Conservation (phyloP, 2,888 invertebrate species). For the Synergus gifuensis region DNA sequence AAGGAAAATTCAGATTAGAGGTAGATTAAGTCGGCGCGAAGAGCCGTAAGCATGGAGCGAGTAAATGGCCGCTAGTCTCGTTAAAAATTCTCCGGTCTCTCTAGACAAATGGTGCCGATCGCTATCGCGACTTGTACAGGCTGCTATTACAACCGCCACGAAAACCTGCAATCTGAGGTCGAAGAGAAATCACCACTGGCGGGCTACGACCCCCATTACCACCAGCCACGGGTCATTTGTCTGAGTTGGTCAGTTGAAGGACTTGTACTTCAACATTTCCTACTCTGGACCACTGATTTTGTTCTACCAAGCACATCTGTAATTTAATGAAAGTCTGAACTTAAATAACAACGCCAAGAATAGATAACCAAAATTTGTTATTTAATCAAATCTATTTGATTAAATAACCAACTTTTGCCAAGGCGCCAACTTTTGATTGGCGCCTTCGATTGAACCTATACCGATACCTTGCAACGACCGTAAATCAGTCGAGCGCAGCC, state of each 20-base stretch:
- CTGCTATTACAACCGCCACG: constrained; percentile 70
- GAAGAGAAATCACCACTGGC: constrained; percentile 69
- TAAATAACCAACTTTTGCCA: no score
- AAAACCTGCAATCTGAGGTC: constrained; percentile 68
- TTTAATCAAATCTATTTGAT: no score
- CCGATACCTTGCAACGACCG: constrained; percentile 63
- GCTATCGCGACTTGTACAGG: constrained; percentile 66
- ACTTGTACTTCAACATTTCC: constrained; percentile 10
- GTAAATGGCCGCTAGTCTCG: constrained; percentile 55
- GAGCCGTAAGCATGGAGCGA: constrained; percentile 34
- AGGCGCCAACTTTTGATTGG: constrained; percentile 72
- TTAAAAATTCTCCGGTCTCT: constrained; percentile 65
- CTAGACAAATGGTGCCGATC: constrained; percentile 67
- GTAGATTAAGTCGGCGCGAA: constrained; percentile 25
- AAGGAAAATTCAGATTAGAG: constrained; percentile 14
- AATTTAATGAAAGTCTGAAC: not conserved
- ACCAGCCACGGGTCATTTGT: not conserved
- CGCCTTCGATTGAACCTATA: constrained; percentile 66
- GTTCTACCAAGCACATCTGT: not conserved
- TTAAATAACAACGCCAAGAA: not conserved
- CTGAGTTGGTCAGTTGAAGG: not conserved
- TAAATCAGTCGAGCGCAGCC: constrained; percentile 71
- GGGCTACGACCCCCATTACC: constrained; percentile 51
- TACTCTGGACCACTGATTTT: constrained; percentile 28
- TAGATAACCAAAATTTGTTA: no score